phyloP scores from a whole-genome alignment of 2,888 invertebrate species.

The Brachyopa scutellaris region DNA sequence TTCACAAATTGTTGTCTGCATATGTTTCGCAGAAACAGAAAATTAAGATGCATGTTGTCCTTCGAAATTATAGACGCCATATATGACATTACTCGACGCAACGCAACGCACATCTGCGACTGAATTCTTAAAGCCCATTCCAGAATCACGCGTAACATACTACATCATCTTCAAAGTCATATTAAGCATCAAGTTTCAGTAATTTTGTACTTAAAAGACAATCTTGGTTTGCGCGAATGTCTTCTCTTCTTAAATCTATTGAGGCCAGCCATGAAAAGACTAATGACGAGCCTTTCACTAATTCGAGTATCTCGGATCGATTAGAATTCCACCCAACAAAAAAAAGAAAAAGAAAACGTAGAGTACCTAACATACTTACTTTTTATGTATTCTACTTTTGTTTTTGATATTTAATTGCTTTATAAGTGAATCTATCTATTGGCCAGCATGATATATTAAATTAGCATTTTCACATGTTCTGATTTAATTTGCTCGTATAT shows the following conservation, averaged over 20 bases:
- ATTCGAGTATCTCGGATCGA: conserved; percentile 31
- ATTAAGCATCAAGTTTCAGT: neutral
- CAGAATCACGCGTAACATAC: neutral
- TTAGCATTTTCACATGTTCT: too few species aligned
- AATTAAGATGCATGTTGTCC: conserved; percentile 43
- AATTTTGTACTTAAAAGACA: neutral
- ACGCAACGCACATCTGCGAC: conserved; percentile 44
- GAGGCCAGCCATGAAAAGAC: conserved; percentile 8
- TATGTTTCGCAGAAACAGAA: conserved; percentile 1
- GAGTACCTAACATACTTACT: too few species aligned
- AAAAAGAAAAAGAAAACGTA: neutral
- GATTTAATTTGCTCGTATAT: too few species aligned
- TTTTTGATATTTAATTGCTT: conserved; percentile 1
- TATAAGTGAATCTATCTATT: too few species aligned
- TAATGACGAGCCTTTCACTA: conserved; percentile 52
- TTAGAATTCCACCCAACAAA: conserved; percentile 37
- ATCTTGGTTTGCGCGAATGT: conserved; percentile 9
- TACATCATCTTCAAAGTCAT: conserved; percentile 1
- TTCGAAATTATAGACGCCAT: conserved; percentile 55
- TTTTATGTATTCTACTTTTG: neutral
- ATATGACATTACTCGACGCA: conserved; percentile 13
- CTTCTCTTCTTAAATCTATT: neutral
- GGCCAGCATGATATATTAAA: too few species aligned
- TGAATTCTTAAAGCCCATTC: neutral
- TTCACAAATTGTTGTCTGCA: neutral